Evolutionary conservation across 1,140 invertebrate species (phyloP).

Genomic region (Ectropis grisescens): DNA sequence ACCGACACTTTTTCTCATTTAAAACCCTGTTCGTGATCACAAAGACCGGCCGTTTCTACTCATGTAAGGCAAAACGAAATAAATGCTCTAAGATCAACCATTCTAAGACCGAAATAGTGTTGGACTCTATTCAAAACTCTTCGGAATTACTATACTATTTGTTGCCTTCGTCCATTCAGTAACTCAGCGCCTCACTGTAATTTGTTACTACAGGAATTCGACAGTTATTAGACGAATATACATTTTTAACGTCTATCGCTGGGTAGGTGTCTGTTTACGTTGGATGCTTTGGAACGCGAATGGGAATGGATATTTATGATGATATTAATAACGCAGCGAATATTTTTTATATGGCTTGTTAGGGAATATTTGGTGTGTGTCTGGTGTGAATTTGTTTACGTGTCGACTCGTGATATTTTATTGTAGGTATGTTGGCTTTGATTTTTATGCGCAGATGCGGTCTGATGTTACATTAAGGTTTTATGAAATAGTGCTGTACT

Average conservation of each 20-base stretch:
- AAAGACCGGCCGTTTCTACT: too few relatives aligned
- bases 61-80: conserved; percentile 51
- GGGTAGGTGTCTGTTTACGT: conserved; percentile 19
- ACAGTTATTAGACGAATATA: conserved; percentile 36
- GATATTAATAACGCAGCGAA: conserved; percentile 15
- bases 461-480: too few relatives aligned
- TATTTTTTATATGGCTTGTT: conserved; percentile 17
- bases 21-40: too few relatives aligned
- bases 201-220: conserved; percentile 36
- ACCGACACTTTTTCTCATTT: too few relatives aligned
- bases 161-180: conserved; percentile 58
- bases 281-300: conserved; percentile 17
- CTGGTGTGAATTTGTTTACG: too few relatives aligned
- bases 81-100: conserved; percentile 46
- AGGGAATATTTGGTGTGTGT: too few relatives aligned
- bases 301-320: conserved; percentile 23
- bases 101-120: conserved; percentile 57
- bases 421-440: too few relatives aligned
- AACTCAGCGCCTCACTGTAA: conserved; percentile 48
- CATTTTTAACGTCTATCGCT: conserved; percentile 20
- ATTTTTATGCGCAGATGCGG: too few relatives aligned
- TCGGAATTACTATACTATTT: conserved; percentile 63
- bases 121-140: conserved; percentile 66
- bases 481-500: too few relatives aligned
- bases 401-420: too few relatives aligned